Base-by-base conservation (phyloP, 2,113 vertebrate genomes). In the Silurus glanis region DNA sequence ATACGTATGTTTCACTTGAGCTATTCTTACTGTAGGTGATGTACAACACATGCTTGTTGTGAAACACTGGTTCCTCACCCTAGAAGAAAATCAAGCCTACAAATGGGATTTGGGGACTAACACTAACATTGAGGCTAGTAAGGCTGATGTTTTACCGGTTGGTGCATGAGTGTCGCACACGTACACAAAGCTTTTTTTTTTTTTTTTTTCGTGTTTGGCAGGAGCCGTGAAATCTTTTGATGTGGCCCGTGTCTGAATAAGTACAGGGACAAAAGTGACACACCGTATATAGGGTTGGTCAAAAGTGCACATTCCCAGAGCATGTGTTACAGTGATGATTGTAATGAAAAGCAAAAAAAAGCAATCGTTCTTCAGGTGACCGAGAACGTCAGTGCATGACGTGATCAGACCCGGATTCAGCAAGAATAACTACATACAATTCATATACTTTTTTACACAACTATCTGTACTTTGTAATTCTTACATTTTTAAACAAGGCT, bases 131-230 rank as follows among this genome's bases (percentile, higher is more conserved):
- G 71, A 45, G 21, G 69, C 19, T 21, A 9, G 37, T 72, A 47
- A 72, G 17, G 37, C 12, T 5, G 12, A 67, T 21, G 45, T 49
- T 72, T 21, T 7, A 45, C 67, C 37, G 47, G 67, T 37, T 3
- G 37, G 37, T 37, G 37, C 37, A 37, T 37, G 37, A 37, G 37
- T 37, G 37, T 37, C 10, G 21, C 47, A 23, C 10, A 23, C 23
- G 25, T 9, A 25, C 17, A 75, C 19, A 23, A 51, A n/a, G 47
- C 72, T 51, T 14, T n/a, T 51, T 51, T 75, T 23, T 23, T 51
- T 23, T 23, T 51, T 23, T 51, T 9, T 0, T 0, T 0, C 1
- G 1, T 51, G 47, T 1, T 23, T 51, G 9, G 9, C 21, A n/a
- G 47, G 2, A 75, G 19, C n/a, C 47, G 0, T 53, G 21, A 23